Percentiles rank a stretch among this genome's conserved stretches.
Evolutionary conservation across 2,797 vertebrate species (phyloP).

Genomic region (Erethizon dorsatum): DNA sequence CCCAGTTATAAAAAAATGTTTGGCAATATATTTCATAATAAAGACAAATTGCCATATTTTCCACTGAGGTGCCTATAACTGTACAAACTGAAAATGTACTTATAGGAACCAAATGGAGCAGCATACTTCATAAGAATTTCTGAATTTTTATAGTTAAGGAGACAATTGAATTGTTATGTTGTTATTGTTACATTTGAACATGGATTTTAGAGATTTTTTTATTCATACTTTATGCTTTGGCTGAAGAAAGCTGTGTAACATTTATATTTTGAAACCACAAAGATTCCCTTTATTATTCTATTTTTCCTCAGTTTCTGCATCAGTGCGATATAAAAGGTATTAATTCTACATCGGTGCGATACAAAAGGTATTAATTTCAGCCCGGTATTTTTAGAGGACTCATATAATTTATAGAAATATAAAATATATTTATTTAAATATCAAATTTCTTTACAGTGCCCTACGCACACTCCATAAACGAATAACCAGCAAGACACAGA

Average conservation of each 20-base stretch:
- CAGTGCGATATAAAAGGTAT: not conserved
- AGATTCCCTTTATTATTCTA: not conserved
- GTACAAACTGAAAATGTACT: not conserved
- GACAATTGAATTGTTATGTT: not conserved
- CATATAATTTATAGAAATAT: not conserved
- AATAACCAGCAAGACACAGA: not conserved
- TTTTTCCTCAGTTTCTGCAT: not conserved
- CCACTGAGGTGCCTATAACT: not conserved
- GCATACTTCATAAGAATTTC: not conserved
- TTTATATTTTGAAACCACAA: constrained; percentile 2
- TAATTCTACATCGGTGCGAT: not conserved
- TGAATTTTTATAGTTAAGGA: constrained; percentile 45
- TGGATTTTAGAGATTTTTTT: not conserved
- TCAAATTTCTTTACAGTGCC: not conserved
- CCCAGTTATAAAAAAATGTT: not conserved
- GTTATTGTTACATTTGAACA: not conserved
- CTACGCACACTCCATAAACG: not conserved
- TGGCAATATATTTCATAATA: constrained; percentile 20
- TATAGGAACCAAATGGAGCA: not conserved
- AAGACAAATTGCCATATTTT: constrained; percentile 32
- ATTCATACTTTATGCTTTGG: not conserved
- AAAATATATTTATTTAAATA: not conserved
- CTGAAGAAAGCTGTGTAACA: not conserved
- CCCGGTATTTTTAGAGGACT: not conserved
- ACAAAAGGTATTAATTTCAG: constrained; percentile 14